Base-by-base conservation (phyloP, 1,140 invertebrate species). In the Bursaphelenchus mucronatus region DNA sequence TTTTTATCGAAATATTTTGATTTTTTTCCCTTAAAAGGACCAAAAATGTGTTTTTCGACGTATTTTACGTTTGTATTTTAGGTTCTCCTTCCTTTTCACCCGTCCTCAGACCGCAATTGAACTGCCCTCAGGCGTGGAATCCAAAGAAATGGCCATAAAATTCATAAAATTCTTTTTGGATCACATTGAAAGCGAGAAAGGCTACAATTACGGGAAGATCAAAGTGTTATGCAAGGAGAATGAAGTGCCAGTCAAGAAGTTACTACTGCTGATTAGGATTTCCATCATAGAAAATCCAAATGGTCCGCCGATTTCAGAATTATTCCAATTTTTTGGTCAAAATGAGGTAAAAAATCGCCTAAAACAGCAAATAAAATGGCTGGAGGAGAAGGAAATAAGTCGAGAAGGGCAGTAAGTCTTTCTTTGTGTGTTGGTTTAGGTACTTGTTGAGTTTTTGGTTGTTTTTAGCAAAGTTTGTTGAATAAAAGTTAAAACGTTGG, bases 231-330 rank as follows among this genome's bases (percentile, higher is more conserved):
- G 13, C 39, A 41, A 44, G n/a, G 39, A 45, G n/a, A 8, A 40
- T 30, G 68, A 39, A 3, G 10, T 63, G 6, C n/a, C 72, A 11
- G 74, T 57, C 41, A 54, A 50, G 41, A 61, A 66, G 45, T 41
- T 66, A n/a, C 50, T 73, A 15, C 21, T 15, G 17, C 40, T 78
- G 15, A 51, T 77, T 17, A 67, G 74, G 40, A 41, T 68, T 10
- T 44, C 74, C 10, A 55, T 75, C n/a, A 75, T 75, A 44, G 73
- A 75, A 53, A 74, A 64, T 47, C 55, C 17, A 43, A 63, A 47
- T 21, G 74, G 74, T 10, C 74, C 74, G 2, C 74, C 74, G 0
- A 65, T 75, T 11, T 10, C 21, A 9, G 74, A 75, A 61, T 49
- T 75, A 10, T 19, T 75, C 40, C 21, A 67, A 9, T 75, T 75